A percentile compares a stretch with the other conserved stretches of the same genome.
Evolutionary conservation across 2,888 invertebrate species (phyloP).

Genomic region (Standfussiana lucernea): DNA sequence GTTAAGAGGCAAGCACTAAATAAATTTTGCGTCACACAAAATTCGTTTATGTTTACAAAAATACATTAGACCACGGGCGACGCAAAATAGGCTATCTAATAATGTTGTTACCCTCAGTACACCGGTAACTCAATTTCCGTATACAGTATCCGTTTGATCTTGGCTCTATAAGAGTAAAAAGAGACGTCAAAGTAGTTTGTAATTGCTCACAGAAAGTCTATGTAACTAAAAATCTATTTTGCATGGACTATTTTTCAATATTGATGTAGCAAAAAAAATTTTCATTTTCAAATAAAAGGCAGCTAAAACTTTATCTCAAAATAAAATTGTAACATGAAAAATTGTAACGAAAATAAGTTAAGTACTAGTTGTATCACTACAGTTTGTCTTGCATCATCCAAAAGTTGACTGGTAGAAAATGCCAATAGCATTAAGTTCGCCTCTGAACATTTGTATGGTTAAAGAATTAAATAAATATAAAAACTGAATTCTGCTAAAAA

Average conservation of each 20-base stretch:
- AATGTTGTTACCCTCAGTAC: neutral
- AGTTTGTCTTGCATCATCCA: neutral
- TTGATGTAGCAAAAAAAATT: neutral
- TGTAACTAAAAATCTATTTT: neutral
- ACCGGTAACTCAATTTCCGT: constrained; percentile 30
- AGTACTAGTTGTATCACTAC: neutral
- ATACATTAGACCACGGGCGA: neutral
- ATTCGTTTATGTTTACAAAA: neutral
- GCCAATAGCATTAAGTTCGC: neutral
- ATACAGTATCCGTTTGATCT: constrained; percentile 36
- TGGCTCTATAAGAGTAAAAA: constrained; percentile 26
- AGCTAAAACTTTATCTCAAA: neutral
- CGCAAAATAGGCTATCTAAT: constrained; percentile 3
- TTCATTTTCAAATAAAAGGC: neutral
- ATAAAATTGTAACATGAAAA: neutral
- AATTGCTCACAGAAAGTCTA: neutral
- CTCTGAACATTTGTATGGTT: neutral
- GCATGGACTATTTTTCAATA: neutral
- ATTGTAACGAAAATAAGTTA: neutral
- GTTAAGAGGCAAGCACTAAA: neutral
- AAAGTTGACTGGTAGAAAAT: neutral
- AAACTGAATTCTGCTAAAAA: neutral
- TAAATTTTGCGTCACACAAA: neutral
- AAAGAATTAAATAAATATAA: neutral
- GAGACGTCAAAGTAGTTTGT: constrained; percentile 1